A percentile compares a stretch with the other conserved stretches of the same genome.
These are phyloP conservation scores for Icerya purchasi DNA, from an alignment of 2,888 invertebrate genomes.

Conservation along the genomic window DNA sequence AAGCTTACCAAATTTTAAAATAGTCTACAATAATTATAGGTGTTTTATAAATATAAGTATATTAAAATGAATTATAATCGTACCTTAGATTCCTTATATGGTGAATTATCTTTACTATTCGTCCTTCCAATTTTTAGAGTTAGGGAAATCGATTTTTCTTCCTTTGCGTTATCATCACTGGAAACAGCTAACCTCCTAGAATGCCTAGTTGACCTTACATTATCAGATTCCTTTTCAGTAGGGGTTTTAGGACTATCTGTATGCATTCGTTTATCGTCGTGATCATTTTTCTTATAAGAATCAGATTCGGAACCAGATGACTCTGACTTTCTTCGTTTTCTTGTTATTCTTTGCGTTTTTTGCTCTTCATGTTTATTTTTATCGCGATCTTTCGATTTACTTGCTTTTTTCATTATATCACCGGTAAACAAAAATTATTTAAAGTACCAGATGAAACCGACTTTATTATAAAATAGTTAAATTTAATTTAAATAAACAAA, in stretches of 20 bases:
- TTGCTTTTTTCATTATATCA: slow-evolving; percentile 6
- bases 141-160: background rate
- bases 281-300: background rate
- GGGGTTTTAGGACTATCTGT: background rate
- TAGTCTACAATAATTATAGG: too few species aligned
- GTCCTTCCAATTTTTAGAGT: background rate
- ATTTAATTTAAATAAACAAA: too few species aligned
- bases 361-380: slow-evolving; percentile 9
- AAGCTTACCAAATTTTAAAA: too few species aligned
- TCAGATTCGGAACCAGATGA: slow-evolving; percentile 6
- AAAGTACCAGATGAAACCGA: too few species aligned
- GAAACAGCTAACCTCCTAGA: background rate
- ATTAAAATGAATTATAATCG: too few species aligned
- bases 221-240: background rate
- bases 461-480: too few species aligned
- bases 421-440: too few species aligned
- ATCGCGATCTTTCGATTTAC: slow-evolving; percentile 10
- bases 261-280: background rate
- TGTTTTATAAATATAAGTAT: too few species aligned
- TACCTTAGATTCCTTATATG: too few species aligned
- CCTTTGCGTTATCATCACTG: background rate
- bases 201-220: background rate
- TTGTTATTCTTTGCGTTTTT: slow-evolving; percentile 7
- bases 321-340: slow-evolving; percentile 8
- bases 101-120: background rate